Percentiles rank a stretch among this genome's conserved stretches.
These are phyloP conservation scores for Irena cyanogastra DNA, from an alignment of 2,113 vertebrate species.

Conservation along the genomic window DNA sequence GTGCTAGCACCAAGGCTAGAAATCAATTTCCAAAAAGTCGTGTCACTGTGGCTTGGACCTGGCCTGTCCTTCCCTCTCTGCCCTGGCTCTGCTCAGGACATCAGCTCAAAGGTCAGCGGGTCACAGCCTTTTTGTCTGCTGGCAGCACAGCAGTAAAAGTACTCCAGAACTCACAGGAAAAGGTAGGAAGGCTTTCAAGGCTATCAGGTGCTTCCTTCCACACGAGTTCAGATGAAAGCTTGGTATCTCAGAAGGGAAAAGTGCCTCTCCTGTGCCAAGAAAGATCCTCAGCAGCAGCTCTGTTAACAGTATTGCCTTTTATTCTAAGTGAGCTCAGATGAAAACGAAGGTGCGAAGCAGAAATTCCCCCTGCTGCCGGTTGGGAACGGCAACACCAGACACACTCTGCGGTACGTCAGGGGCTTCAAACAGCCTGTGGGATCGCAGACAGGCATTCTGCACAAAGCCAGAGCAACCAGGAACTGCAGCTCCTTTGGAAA, in stretches of 20 bases:
- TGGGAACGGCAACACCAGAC: not conserved
- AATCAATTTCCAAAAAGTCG: accelerated
- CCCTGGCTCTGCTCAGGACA: not conserved
- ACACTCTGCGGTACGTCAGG: accelerated
- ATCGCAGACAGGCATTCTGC: not conserved
- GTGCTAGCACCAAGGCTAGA: not conserved
- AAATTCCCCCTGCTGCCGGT: not conserved
- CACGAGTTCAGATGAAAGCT: not conserved
- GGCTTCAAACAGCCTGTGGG: not conserved
- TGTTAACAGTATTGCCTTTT: not conserved
- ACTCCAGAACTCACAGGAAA: not conserved
- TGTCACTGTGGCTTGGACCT: not conserved
- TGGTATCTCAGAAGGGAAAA: not conserved
- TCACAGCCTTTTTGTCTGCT: not conserved
- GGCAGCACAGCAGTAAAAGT: not conserved
- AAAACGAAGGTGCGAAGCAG: not conserved
- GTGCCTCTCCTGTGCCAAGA: not conserved
- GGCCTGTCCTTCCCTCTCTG: not conserved
- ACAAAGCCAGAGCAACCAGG: not conserved
- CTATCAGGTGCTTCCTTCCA: not conserved
- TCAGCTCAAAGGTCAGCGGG: not conserved
- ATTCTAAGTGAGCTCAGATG: not conserved
- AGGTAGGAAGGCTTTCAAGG: not conserved
- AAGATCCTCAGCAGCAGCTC: not conserved
- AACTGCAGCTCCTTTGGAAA: not conserved